phyloP scores from a whole-genome alignment of 2,888 invertebrate species.

The Xestoiulus laeticollis region DNA sequence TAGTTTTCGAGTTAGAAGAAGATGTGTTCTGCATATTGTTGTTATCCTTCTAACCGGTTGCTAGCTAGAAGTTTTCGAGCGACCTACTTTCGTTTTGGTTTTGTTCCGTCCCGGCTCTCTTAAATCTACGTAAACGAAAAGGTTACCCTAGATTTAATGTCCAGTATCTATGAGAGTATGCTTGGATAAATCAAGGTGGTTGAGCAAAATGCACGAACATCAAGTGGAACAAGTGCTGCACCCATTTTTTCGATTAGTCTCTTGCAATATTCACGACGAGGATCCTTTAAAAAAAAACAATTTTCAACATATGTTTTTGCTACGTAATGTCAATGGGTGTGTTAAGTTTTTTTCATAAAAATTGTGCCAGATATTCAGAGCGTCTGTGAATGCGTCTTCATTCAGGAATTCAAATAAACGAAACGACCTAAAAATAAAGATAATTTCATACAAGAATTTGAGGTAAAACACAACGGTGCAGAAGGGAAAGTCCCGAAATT shows the following conservation, averaged over 20 bases:
- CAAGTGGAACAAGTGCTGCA: constrained; percentile 39
- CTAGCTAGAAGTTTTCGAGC: constrained; percentile 6
- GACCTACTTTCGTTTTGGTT: constrained; percentile 38
- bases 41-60: constrained; percentile 41
- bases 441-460: neutral
- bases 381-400: neutral
- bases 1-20: neutral
- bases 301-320: neutral
- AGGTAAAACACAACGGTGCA: neutral
- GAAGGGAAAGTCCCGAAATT: constrained; percentile 17
- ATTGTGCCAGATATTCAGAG: constrained; percentile 28
- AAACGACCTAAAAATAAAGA: neutral
- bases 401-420: constrained; percentile 23
- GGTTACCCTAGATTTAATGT: constrained; percentile 39
- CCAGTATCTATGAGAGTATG: constrained; percentile 28
- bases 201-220: constrained; percentile 14
- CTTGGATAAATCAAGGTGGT: constrained; percentile 37
- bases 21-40: constrained; percentile 34
- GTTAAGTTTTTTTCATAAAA: neutral
- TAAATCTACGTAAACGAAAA: neutral
- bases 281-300: neutral
- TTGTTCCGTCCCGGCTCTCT: constrained; percentile 17
- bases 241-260: constrained; percentile 16
- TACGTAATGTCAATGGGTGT: constrained; percentile 32
- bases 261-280: neutral